phyloP scores from a whole-genome alignment of 37 sponge, comb jelly and placozoan genomes.

The Haliclona indistincta region DNA sequence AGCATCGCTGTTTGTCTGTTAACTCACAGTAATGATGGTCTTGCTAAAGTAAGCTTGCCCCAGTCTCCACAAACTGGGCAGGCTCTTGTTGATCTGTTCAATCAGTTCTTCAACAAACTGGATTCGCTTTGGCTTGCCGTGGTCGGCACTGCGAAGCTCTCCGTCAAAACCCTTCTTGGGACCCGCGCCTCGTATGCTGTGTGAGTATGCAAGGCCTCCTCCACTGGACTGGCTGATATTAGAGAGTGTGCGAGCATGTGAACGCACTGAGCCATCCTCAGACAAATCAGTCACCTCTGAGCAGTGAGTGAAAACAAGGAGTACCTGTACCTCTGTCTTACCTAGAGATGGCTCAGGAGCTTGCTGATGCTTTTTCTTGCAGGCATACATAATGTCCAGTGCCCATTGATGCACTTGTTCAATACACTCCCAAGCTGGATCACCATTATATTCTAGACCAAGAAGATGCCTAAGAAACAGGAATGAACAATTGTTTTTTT shows the following conservation, averaged over 20 bases:
- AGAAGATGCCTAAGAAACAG: constrained; percentile 67
- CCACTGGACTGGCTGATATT: constrained; percentile 46
- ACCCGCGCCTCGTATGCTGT: background rate
- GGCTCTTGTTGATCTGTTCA: constrained; percentile 51
- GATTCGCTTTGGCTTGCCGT: constrained; percentile 59
- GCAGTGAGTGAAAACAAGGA: too few relatives aligned
- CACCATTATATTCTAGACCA: constrained; percentile 86
- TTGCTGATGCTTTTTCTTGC: constrained; percentile 60
- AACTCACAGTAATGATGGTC: constrained; percentile 59
- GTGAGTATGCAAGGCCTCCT: background rate
- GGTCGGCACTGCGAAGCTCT: constrained; percentile 14
- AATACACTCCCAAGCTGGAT: constrained; percentile 94
- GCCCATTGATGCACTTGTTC: constrained; percentile 75
- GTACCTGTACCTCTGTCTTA: constrained; percentile 1
- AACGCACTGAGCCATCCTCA: background rate
- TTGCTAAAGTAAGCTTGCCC: constrained; percentile 76
- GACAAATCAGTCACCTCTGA: background rate
- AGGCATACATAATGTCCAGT: constrained; percentile 42
- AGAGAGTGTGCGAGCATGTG: constrained; percentile 45
- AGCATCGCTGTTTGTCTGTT: background rate
- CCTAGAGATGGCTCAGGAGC: background rate
- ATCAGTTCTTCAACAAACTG: constrained; percentile 88
- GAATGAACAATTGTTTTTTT: background rate
- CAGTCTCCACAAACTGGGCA: constrained; percentile 88
- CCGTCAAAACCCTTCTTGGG: background rate